Base-by-base conservation (phyloP, 2,888 invertebrate species). In the Sarcophaga variegata region DNA sequence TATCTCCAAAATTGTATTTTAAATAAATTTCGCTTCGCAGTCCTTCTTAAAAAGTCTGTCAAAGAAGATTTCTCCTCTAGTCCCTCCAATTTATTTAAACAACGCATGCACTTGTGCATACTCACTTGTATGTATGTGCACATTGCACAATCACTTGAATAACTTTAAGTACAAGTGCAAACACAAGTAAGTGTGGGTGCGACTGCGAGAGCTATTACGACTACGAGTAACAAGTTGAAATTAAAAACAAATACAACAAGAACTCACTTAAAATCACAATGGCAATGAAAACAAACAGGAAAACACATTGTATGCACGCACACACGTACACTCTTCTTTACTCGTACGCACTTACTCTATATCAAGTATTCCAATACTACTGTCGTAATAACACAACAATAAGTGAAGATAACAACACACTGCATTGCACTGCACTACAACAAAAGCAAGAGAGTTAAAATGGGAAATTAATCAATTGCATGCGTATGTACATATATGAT, bases 381-480 rank as follows among this genome's bases (percentile, higher is more conserved):
- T 37, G 0, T 2, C 2, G 8, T 8, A 12, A 64, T 37, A 27
- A 10, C 10, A 25, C 20, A 63, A 20, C 37, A 37, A 37, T 37
- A 37, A 37, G 37, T 37, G 1, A 8, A 37, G 37, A 37, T 37
- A 37, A 10, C 37, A 10, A 37, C 25, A 64, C 22, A 64, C 1
- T 8, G n/a, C 0, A n/a, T 45, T n/a, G 1, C 0, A 45, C 17
- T 11, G 45, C 45, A 22, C 20, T 49, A 70, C 70, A 49, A 70
- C 49, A 54, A 37, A 27, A 66, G 66, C 8, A 25, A 25, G 12
- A 25, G 6, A 66, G 17, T 37, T 2, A 37, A 60, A 72, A 60
- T 37, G 27, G 11, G 37, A 27, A 76, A 76, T 27, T 76, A 76
- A 76, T 76, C 76, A 76, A 76, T 64, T 45, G 6, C 14, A 10